Evolutionary conservation across 2,797 vertebrate genomes (phyloP), one percentile per base, ranked within the genome.

Genomic region (Triplophysa yarkandensis): DNA sequence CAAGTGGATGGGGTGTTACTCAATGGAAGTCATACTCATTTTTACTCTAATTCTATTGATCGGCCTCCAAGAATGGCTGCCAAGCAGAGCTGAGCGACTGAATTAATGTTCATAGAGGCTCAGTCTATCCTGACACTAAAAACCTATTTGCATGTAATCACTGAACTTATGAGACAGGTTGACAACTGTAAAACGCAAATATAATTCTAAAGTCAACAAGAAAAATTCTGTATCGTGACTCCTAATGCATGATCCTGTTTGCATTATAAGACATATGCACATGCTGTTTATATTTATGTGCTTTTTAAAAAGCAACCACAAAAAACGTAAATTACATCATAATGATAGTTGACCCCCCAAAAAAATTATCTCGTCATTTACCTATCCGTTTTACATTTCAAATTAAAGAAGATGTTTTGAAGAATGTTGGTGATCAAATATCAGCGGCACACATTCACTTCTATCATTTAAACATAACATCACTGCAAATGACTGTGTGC

Each of bases 71-170:
- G 74, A 68, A 8, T 69, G 71, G 65, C 79, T 77, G 68, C 66
- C 65, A 52, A 68, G 81, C 68, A 71, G 63, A 82, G 54, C 65
- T 25, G 70, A 34, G 63, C 19, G 58, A 58, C 55, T 79, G 77
- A 74, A 76, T 21, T 70, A 76, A 83, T 66, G 72, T 58, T 72
- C 30, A 79, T 67, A 74, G 74, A 30, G 41, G 64, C 44, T 62
- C 64, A 70, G 75, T 71, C 78, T 77, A 81, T 84, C 78, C 34
- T 77, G 76, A 70, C 69, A 66, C 48, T 70, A 73, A 74, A 81
- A 78, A 72, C 62, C 72, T 74, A 74, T 84, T 68, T 77, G 58
- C 71, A 73, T 52, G 54, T 67, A 85, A 68, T 82, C 71, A 63
- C 39, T 13, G 52, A 71, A 80, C 57, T 54, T 68, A 23, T 63